Evolutionary conservation across 2,888 invertebrate genomes (phyloP), one percentile per base, ranked within the genome.

Genomic region (Chironomus tentans): DNA sequence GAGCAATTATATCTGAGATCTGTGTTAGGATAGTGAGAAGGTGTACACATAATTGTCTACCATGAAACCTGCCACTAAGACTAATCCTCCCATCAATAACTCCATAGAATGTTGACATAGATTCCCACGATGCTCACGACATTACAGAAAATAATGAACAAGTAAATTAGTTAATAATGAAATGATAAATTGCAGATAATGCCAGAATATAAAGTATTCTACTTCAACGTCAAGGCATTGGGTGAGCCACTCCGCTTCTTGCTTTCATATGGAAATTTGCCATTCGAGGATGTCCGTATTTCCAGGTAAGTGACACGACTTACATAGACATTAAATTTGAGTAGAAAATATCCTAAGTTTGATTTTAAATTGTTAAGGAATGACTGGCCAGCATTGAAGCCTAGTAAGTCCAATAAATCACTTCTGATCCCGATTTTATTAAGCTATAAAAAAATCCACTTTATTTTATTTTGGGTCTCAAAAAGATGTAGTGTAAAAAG

Each of bases 231-330:
- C 22, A 88, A 86, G 81, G 89, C 87, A 21, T 82, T 89, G 70
- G 90, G 85, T 38, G 90, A 90, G 81, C 88, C 89, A 62, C 86
- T 89, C 79, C 85, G 90, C 78, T 88, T 87, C 78, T 82, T 90
- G 12, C 82, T 90, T 77, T 87, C 87, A 77, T 89, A 89, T 80
- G 88, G 88, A 70, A 86, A 85, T 77, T 81, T 87, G 72, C 86
- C 88, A 77, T 90, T 88, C 80, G 88, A 89, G 81, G 90, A 90
- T 82, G 82, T 84, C 78, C 86, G 90, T 76, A 83, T 89, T 77
- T 84, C 86, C 72, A 81, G 83, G 65, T 65, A 12, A 65, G 65
- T 65, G 12, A 85, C 85, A 79, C 88, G 88, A 15, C n/a, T 6
- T 56, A n/a, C n/a, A n/a, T n/a, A 15, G 12, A 21, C 22, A 65